Evolutionary conservation across 2,797 vertebrate genomes (phyloP), one percentile per base, ranked within the genome.

Genomic region (Ibycter americanus): DNA sequence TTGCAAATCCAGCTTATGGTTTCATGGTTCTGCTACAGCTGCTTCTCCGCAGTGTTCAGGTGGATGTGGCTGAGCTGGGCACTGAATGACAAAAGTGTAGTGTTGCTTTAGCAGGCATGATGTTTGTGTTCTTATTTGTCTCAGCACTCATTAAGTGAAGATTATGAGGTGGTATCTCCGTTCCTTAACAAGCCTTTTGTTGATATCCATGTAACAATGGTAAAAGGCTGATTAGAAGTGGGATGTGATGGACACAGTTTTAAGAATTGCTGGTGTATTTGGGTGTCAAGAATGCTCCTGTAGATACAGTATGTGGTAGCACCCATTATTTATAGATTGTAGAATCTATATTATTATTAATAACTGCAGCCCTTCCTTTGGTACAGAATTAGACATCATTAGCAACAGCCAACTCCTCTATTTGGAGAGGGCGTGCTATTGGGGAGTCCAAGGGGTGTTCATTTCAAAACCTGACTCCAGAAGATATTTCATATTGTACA

Each of bases 1-100:
- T 95, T 94, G 78, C 88, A 97, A 96, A 92, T 72, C 61, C 51
- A 58, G 83, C 46, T 97, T 90, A 78, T 22, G 4, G 31, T 91
- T 94, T 90, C 23, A 61, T 96, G 62, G 68, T 76, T 97, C 94
- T 90, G 61, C 81, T 89, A 78, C 85, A 91, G 82, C 92, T 95
- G 92, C 93, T 92, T 66, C 62, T 91, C 68, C 36, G 3, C 77
- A 83, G 90, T 32, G 26, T 77, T 97, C 90, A 92, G 78, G 56
- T 89, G 51, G 83, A 93, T 34, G 13, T 74, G 67, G 67, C 89
- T 96, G 87, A 97, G 76, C 54, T 88, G 66, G 44, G 67, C 76
- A 77, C n/a, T 82, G 74, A 92, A 92, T 13, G 15, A 66, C 40
- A 10, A 42, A 93, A 88, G 38, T 65, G 55, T 87, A 55, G 51